Conservation (phyloP, 1,140 invertebrate genomes). For the Brachionus calyciflorus region DNA sequence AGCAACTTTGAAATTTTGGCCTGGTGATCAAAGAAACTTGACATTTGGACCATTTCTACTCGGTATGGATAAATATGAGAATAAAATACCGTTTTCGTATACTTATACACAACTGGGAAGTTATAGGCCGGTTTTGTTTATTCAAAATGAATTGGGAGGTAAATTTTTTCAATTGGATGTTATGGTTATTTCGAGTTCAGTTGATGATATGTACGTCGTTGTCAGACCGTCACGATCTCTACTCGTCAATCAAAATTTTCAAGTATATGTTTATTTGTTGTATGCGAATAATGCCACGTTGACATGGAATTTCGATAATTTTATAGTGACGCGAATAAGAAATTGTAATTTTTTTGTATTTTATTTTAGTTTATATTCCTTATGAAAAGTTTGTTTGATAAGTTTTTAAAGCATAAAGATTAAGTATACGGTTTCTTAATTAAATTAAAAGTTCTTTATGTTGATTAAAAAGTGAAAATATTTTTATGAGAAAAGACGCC, state of each 20-base stretch:
- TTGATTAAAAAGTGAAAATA: too few species aligned
- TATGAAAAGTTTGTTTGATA: too few species aligned
- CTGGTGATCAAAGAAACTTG: slow-evolving; percentile 7
- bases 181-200: neutral
- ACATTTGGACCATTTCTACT: slow-evolving; percentile 12
- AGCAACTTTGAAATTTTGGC: slow-evolving; percentile 36
- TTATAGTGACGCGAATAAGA: neutral
- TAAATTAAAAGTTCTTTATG: too few species aligned
- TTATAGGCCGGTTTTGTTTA: neutral
- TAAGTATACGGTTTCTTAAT: too few species aligned
- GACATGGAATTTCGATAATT: slow-evolving; percentile 3
- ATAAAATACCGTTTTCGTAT: neutral
- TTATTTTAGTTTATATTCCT: too few species aligned
- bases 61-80: slow-evolving; percentile 14
- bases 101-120: slow-evolving; percentile 1
- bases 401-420: too few species aligned
- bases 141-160: neutral
- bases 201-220: neutral
- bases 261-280: neutral
- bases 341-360: neutral
- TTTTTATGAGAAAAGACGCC: too few species aligned
- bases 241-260: neutral
- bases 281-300: neutral
- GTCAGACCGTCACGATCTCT: neutral
- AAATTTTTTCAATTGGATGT: slow-evolving; percentile 3